phyloP scores from a whole-genome alignment of 2,888 invertebrate genomes.

The Drosophila demipolita region DNA sequence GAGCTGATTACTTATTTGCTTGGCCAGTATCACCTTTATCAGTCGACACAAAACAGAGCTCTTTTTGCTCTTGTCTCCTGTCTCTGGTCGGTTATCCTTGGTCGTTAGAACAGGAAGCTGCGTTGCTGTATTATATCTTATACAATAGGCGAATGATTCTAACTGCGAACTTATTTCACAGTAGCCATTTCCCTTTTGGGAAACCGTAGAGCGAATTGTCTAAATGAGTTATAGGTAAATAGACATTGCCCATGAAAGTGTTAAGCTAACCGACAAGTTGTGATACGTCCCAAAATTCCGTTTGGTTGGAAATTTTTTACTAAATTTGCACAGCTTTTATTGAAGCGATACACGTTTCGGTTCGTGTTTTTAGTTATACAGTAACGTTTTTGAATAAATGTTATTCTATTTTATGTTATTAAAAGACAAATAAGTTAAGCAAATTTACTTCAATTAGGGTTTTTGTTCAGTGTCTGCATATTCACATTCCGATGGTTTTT shows the following conservation, averaged over 20 bases:
- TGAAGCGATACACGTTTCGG: not conserved
- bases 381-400: no score
- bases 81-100: not conserved
- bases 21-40: slow-evolving; percentile 38
- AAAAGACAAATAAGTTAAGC: not conserved
- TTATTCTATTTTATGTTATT: not conserved
- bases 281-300: not conserved
- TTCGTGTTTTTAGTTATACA: not conserved
- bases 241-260: no score
- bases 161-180: slow-evolving; percentile 21
- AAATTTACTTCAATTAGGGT: not conserved
- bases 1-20: slow-evolving; percentile 55
- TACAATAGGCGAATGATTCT: slow-evolving; percentile 24
- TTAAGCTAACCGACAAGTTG: not conserved
- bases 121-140: slow-evolving; percentile 11
- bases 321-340: not conserved
- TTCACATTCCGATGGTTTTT: not conserved
- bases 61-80: not conserved
- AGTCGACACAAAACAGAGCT: slow-evolving; percentile 5
- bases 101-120: slow-evolving; percentile 31
- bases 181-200: not conserved
- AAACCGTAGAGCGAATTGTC: not conserved
- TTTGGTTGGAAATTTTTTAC: not conserved
- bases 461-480: not conserved
- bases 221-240: no score